Conservation (phyloP, 2,113 vertebrate genomes). For the Riparia riparia region DNA sequence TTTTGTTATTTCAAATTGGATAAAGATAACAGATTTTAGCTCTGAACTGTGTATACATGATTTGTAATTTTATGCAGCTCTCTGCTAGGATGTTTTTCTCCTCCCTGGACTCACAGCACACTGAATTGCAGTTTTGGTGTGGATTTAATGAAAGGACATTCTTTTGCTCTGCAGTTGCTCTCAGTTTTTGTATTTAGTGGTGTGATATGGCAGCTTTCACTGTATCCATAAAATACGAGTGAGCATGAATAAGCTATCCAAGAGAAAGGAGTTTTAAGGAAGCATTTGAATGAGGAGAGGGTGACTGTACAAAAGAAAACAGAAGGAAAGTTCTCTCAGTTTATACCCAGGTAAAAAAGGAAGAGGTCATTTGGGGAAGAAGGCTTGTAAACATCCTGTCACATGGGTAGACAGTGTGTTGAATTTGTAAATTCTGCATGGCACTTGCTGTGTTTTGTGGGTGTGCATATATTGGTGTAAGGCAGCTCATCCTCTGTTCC, state of each 20-base stretch:
- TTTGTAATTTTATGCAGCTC: not conserved
- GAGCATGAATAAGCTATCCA: not conserved
- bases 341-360: not conserved
- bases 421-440: not conserved
- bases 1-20: not conserved
- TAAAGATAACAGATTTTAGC: not conserved
- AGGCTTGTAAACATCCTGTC: not conserved
- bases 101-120: not conserved
- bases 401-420: not conserved
- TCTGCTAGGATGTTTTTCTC: not conserved
- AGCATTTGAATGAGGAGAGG: not conserved
- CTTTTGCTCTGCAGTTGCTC: not conserved
- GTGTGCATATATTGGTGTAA: not conserved
- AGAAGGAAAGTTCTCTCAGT: not conserved
- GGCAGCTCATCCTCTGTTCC: not conserved
- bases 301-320: not conserved
- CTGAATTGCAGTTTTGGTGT: not conserved
- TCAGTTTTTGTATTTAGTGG: not conserved
- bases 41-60: not conserved
- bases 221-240: constrained; percentile 7
- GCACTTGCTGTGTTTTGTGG: not conserved
- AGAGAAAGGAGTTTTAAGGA: constrained; percentile 39
- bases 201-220: not conserved
- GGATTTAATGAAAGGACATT: not conserved
- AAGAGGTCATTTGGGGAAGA: not conserved